Conservation (phyloP, 2,888 invertebrate species). For the Eupithecia insigniata region DNA sequence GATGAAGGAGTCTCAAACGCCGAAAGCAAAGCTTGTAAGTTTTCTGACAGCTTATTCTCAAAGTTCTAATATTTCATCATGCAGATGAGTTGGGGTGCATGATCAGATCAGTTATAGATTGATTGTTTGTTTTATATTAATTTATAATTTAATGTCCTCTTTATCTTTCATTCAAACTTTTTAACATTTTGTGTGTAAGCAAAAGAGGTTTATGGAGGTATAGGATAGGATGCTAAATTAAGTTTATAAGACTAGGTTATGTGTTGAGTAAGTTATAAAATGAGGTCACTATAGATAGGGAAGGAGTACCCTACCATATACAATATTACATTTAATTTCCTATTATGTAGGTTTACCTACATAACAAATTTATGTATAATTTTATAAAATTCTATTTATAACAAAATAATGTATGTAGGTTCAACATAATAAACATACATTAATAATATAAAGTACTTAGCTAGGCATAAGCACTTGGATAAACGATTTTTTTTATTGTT, state of each 20-base stretch:
- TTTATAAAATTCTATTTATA: not conserved
- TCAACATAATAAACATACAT: too few relatives aligned
- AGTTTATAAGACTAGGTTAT: not conserved
- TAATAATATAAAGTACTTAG: not conserved
- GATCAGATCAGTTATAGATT: not conserved
- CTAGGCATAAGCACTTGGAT: not conserved
- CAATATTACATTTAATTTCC: not conserved
- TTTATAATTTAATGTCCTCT: too few relatives aligned
- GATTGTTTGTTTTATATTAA: not conserved
- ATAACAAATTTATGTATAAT: too few relatives aligned
- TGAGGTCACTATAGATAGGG: not conserved
- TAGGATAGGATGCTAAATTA: too few relatives aligned
- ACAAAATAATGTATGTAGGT: not conserved
- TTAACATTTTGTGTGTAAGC: too few relatives aligned
- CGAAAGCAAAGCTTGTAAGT: slow-evolving; percentile 93
- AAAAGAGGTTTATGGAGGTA: not conserved
- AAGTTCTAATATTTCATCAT: slow-evolving; percentile 11
- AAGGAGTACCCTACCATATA: not conserved
- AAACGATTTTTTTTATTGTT: too few relatives aligned
- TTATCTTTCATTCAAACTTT: too few relatives aligned
- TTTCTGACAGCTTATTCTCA: slow-evolving; percentile 4
- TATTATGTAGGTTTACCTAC: too few relatives aligned
- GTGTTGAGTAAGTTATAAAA: not conserved
- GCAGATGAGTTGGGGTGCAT: not conserved
- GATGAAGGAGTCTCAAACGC: slow-evolving; percentile 87